phyloP scores from a whole-genome alignment of 1,140 invertebrate genomes.

The Leptestheria dahalacensis region DNA sequence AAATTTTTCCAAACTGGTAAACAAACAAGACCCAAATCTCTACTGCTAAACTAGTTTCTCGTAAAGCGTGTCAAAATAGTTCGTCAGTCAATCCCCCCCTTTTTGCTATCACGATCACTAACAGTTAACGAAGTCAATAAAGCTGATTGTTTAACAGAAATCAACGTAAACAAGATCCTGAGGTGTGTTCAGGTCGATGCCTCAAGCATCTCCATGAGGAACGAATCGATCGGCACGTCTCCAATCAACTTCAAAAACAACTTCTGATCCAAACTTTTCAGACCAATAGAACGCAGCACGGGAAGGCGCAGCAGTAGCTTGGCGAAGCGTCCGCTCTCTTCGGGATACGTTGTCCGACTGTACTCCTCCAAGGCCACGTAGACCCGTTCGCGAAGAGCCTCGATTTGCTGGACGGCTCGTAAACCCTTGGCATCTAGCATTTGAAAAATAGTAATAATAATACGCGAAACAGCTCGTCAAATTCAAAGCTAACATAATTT shows the following conservation, averaged over 20 bases:
- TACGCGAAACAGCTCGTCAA: too few species aligned
- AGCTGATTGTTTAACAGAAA: too few species aligned
- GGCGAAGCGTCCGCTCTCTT: constrained; percentile 84
- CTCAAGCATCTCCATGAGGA: constrained; percentile 45
- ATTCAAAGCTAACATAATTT: too few species aligned
- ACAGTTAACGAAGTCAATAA: too few species aligned
- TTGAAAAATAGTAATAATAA: constrained; percentile 3
- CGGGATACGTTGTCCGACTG: constrained; percentile 64
- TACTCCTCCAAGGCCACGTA: constrained; percentile 90
- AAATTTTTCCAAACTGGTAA: too few species aligned
- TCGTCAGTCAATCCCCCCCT: too few species aligned
- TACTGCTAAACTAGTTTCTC: too few species aligned
- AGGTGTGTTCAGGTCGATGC: constrained; percentile 31
- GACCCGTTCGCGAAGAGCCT: constrained; percentile 77
- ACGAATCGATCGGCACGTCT: constrained; percentile 31
- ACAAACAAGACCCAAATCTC: too few species aligned
- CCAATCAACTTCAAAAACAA: constrained; percentile 82
- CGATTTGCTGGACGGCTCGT: constrained; percentile 62
- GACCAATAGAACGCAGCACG: constrained; percentile 80
- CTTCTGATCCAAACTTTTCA: constrained; percentile 88
- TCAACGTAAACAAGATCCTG: too few species aligned
- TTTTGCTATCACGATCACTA: too few species aligned
- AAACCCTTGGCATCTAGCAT: constrained; percentile 71
- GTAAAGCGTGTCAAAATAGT: too few species aligned
- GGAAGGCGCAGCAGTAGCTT: constrained; percentile 83